Base-by-base conservation (phyloP, 2,113 vertebrate genomes). In the Marcusenius ussheri region DNA sequence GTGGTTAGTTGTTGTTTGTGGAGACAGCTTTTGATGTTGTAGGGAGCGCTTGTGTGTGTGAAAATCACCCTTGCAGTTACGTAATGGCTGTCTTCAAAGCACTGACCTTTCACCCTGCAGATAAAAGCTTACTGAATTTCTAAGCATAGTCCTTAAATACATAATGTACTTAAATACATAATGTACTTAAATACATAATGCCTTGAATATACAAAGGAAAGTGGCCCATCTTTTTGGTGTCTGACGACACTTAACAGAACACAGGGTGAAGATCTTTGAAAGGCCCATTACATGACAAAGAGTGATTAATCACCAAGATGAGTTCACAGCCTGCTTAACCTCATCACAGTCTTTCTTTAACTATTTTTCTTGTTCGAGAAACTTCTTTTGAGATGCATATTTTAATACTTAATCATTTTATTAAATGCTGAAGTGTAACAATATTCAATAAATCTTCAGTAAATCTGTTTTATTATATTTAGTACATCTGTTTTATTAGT, bases 81-180 rank as follows among this genome's bases (percentile, higher is more conserved):
- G 49, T 35, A 87, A 87, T 53, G n/a, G n/a, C 15, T 46, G 31
- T 35, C 50, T 39, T 87, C 45, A 84, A 47, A 46, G 45, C 21
- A 84, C 19, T 84, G 83, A 11, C 47, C 17, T 53, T 56, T 87
- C 50, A 53, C 27, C 50, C 50, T 19, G 27, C 17, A 9, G 24
- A 87, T n/a, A 87, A 86, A 86, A 53, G 50, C 85, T 87, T 87
- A 50, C 56, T 31, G 85, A 56, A 35, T 53, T 53, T 13, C 35
- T 87, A 87, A 31, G 10, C 46, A 27, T 3, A 11, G 15, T 56
- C 17, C 11, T 53, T 87, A 56, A 87, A 27, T 39, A 87, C 85
- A 50, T 31, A 39, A 53, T 31, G 62, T 10, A 27, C 83, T 49
- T 86, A 50, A 86, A 45, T 86, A 50, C 47, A n/a, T n/a, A 50